Evolutionary conservation across 1,140 invertebrate genomes (phyloP).

Genomic region (Trissolcus basalis): DNA sequence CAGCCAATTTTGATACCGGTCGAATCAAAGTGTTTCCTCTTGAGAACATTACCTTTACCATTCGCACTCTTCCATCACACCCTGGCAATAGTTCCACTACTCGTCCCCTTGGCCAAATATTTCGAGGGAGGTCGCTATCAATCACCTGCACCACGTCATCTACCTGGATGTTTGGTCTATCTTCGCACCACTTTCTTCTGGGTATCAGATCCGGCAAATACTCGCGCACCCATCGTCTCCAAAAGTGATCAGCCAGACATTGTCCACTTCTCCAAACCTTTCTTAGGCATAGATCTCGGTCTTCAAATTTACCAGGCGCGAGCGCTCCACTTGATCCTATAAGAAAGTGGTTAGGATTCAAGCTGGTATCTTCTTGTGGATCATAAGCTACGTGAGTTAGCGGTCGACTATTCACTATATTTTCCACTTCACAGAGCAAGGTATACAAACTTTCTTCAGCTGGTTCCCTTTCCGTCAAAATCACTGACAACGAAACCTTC

Average conservation of each 20-base stretch:
- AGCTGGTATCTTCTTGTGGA: slow-evolving; percentile 43
- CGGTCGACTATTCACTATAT: slow-evolving; percentile 35
- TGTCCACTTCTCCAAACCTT: slow-evolving; percentile 6
- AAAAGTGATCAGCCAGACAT: no score
- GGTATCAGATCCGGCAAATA: neutral
- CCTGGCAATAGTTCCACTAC: no score
- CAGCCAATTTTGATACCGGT: no score
- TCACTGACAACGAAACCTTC: neutral
- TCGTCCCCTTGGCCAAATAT: no score
- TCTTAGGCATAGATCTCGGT: neutral
- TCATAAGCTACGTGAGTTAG: slow-evolving; percentile 60
- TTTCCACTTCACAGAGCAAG: slow-evolving; percentile 7
- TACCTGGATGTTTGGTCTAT: no score
- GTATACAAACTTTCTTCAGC: neutral
- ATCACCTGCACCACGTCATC: no score
- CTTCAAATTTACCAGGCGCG: neutral
- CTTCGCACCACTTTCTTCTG: neutral
- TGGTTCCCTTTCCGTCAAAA: neutral
- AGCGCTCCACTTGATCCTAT: slow-evolving; percentile 16
- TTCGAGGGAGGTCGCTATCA: no score
- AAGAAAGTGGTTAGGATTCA: slow-evolving; percentile 65
- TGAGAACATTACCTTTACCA: neutral
- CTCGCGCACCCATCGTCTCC: no score
- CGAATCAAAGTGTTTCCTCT: no score
- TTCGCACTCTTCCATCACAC: no score